phyloP scores from a whole-genome alignment of 1,140 invertebrate genomes.

The Archivesica marissinica region DNA sequence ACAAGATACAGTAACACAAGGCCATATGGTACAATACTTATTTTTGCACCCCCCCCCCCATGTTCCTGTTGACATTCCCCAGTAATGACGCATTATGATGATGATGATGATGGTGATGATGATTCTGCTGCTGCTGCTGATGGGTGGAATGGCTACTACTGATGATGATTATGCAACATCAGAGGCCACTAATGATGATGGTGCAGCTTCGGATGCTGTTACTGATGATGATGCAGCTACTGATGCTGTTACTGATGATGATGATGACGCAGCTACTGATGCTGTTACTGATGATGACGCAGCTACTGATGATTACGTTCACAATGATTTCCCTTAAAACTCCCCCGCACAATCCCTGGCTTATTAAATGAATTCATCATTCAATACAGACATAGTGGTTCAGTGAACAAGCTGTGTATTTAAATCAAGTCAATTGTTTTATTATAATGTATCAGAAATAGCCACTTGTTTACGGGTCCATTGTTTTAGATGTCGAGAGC shows the following conservation, averaged over 20 bases:
- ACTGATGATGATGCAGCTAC: background rate
- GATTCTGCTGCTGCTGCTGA: background rate
- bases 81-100: background rate
- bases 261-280: background rate
- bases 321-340: no score
- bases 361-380: no score
- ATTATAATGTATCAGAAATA: no score
- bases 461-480: background rate
- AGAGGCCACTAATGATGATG: background rate
- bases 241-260: background rate
- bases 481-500: constrained; percentile 4
- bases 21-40: no score
- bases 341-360: no score
- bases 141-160: background rate
- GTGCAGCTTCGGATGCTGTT: background rate
- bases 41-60: no score
- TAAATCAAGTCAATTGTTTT: no score
- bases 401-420: no score
- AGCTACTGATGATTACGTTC: background rate
- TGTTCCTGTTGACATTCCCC: no score
- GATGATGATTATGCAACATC: background rate
- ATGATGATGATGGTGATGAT: background rate
- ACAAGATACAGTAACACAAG: no score
- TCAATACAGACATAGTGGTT: no score
- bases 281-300: background rate